These are phyloP conservation scores for Ctenodactylus gundi DNA, from an alignment of 2,113 vertebrate genomes.

Conservation along the genomic window DNA sequence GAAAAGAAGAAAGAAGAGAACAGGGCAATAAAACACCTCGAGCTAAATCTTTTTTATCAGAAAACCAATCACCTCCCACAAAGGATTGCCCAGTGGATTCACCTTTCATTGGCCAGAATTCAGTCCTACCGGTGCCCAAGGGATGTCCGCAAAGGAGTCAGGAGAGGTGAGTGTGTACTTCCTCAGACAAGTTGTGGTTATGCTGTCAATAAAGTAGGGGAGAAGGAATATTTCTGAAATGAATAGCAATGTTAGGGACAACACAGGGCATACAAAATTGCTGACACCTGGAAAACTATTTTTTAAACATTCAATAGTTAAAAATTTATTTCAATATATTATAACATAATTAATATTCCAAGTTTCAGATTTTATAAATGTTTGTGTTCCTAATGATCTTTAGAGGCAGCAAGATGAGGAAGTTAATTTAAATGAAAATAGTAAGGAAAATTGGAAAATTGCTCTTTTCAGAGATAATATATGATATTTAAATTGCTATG, in stretches of 20 bases:
- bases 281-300: neutral
- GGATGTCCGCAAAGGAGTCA: neutral
- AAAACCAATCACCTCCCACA: neutral
- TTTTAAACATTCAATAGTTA: neutral
- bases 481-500: neutral
- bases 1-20: neutral
- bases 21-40: neutral
- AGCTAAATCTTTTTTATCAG: neutral
- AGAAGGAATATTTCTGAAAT: neutral
- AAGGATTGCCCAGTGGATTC: neutral
- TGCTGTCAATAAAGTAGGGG: neutral
- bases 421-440: neutral
- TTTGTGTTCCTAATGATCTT: neutral
- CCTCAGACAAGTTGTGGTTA: neutral
- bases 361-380: neutral
- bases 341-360: neutral
- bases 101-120: neutral
- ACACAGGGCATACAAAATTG: neutral
- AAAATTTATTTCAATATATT: neutral
- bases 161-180: neutral
- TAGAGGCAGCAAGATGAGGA: neutral
- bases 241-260: neutral
- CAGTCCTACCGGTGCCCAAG: fast-evolving
- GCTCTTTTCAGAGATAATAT: neutral
- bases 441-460: neutral